phyloP scores from a whole-genome alignment of 2,888 invertebrate species.

The Limenitis camilla region DNA sequence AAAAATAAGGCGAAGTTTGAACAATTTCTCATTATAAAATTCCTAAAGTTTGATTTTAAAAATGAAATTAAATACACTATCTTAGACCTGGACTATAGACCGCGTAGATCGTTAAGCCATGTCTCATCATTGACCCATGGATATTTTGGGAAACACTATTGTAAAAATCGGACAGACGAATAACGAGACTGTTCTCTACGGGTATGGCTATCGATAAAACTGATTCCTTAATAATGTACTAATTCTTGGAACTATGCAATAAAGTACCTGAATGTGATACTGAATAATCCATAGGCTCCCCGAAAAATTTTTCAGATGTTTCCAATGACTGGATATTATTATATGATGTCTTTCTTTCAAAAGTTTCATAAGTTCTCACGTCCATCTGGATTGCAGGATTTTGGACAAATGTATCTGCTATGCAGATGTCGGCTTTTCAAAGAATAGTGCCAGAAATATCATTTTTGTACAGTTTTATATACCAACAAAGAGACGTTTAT shows the following conservation, averaged over 20 bases:
- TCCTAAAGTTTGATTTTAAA: not conserved
- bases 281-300: not conserved
- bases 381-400: conserved; percentile 65
- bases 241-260: too few relatives aligned
- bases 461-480: conserved; percentile 18
- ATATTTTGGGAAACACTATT: too few relatives aligned
- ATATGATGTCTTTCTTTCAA: conserved; percentile 46
- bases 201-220: too few relatives aligned
- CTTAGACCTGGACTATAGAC: too few relatives aligned
- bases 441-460: conserved; percentile 56
- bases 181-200: too few relatives aligned
- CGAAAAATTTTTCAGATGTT: conserved; percentile 19
- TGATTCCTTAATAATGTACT: too few relatives aligned
- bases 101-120: too few relatives aligned
- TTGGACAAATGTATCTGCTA: conserved; percentile 64
- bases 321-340: conserved; percentile 14
- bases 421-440: conserved; percentile 63
- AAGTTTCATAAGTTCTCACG: conserved; percentile 56
- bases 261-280: not conserved
- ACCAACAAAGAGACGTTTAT: conserved; percentile 4
- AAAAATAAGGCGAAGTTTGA: too few relatives aligned
- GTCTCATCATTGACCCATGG: too few relatives aligned
- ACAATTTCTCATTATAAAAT: too few relatives aligned
- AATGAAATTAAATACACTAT: not conserved
- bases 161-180: too few relatives aligned